Evolutionary conservation across 2,797 vertebrate genomes (phyloP), one percentile per base, ranked within the genome.

Genomic region (Rhadinocentrus ornatus): DNA sequence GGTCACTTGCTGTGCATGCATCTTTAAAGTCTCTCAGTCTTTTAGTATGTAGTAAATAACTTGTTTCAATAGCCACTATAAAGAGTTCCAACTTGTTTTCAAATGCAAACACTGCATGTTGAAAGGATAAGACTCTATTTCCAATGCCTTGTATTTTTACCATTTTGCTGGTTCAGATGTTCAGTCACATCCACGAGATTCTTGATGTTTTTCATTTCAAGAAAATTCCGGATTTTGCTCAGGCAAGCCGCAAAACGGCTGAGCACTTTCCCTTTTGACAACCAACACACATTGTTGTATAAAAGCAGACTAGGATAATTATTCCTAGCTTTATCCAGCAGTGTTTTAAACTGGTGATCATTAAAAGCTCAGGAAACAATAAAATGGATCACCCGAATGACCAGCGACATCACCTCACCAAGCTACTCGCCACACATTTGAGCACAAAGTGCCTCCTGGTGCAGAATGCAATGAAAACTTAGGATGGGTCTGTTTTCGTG

Each of bases 91-190:
- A 78, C 77, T 77, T 89, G 76, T 71, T 80, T 72, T 84, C 78
- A 84, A 80, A 80, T 5, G 80, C 80, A 86, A 86, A 81, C 69
- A 83, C 67, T n/a, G 83, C 77, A 53, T 75, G 83, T 77, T 89
- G 76, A 76, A 84, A 79, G 72, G 81, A 85, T 77, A 75, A 84
- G 59, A 31, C 26, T n/a, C 6, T 62, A 31, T 83, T 83, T 79
- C 69, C 75, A 86, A 74, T 27, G 26, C 73, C 76, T 79, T 86
- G 72, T 73, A 77, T 80, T 86, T 86, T 84, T 59, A 83, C 60
- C 60, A 13, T 5, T 71, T 66, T 83, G 81, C 37, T 82, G 70
- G 59, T 74, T 80, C 52, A 82, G 69, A 80, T 41, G 74, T 57
- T 62, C 68, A 62, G 69, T 74, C n/a, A 82, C 74, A 16, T 74